Conservation (phyloP, 92 coral and sea anemone species). For the Isaurus tuberculatus region DNA sequence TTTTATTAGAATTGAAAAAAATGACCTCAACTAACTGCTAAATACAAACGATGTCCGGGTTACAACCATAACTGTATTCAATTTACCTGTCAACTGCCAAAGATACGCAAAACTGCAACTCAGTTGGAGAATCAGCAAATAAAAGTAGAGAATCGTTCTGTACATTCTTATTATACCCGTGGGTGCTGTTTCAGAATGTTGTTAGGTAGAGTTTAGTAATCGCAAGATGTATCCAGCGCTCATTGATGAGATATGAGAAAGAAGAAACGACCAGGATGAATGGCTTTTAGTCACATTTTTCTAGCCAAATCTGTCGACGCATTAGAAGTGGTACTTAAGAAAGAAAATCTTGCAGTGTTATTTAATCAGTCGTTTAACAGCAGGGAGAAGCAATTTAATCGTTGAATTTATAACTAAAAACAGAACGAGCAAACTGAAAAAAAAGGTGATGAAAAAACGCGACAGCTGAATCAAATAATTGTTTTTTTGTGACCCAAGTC, state of each 20-base stretch:
- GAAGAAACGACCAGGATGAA: not conserved
- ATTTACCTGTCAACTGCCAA: conserved; percentile 5
- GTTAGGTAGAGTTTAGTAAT: not conserved
- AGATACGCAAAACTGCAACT: not conserved
- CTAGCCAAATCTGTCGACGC: conserved; percentile 30
- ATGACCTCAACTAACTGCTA: not conserved
- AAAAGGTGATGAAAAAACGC: conserved; percentile 10
- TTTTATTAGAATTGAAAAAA: too few relatives aligned
- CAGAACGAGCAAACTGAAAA: not conserved
- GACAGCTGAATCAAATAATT: conserved; percentile 21
- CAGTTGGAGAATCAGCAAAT: not conserved
- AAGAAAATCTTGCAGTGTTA: conserved; percentile 6
- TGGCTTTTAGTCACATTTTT: not conserved
- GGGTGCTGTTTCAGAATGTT: not conserved
- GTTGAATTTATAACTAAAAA: not conserved
- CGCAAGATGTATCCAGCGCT: not conserved
- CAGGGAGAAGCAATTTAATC: conserved; percentile 9
- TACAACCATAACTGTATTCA: conserved; percentile 4
- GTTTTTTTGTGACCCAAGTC: not conserved
- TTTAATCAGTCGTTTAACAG: conserved; percentile 31
- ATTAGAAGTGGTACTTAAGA: conserved; percentile 1
- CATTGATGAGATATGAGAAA: not conserved
- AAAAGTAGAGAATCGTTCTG: not conserved
- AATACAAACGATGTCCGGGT: not conserved
- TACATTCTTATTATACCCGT: not conserved